Base-by-base conservation (phyloP, 1,140 invertebrate genomes). In the Delia radicum region DNA sequence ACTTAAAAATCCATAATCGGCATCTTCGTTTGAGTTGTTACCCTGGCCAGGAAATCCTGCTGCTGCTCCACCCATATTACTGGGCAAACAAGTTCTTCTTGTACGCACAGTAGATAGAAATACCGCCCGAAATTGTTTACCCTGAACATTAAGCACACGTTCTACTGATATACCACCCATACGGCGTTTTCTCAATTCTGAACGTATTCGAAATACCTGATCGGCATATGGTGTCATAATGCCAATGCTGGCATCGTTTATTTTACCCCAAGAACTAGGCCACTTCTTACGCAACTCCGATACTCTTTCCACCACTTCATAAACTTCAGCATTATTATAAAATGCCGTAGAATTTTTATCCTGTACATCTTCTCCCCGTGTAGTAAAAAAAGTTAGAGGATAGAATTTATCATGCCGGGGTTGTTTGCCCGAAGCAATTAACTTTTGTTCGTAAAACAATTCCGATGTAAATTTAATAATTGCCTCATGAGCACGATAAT, bases 171-270 rank as follows among this genome's bases (percentile, higher is more conserved):
- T 92, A 48, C 92, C 91, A 74, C 89, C 90, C 81, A 96, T 89
- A 62, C 91, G 88, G 5, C 90, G 87, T 81, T 94, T 94, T 37
- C 94, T 88, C 18, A 96, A 81, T 81, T 95, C 94, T n/a, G 89
- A 90, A 74, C 94, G 89, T 65, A 96, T 95, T 48, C 92, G 88
- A 77, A 91, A 90, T 13, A 85, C 84, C 88, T 97, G 95, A 86
- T 96, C 95, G 5, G 93, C 89, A 86, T 96, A 96, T 7, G 95
- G 94, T 0, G 93, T 92, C 79, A 96, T 91, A n/a, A 96, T 93
- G 0, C 94, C 93, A 61, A 96, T 94, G 72, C 92, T 92, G 74
- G 91, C 91, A 75, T 94, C 93, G 78, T 90, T 90, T 26, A 93
- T 88, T 28, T 90, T 88, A 0, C 94, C 94, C 93, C 94, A 95